Percentiles rank a stretch among this genome's conserved stretches.
Conservation (phyloP, 2,113 vertebrate genomes). For the Herpetotheres cachinnans region DNA sequence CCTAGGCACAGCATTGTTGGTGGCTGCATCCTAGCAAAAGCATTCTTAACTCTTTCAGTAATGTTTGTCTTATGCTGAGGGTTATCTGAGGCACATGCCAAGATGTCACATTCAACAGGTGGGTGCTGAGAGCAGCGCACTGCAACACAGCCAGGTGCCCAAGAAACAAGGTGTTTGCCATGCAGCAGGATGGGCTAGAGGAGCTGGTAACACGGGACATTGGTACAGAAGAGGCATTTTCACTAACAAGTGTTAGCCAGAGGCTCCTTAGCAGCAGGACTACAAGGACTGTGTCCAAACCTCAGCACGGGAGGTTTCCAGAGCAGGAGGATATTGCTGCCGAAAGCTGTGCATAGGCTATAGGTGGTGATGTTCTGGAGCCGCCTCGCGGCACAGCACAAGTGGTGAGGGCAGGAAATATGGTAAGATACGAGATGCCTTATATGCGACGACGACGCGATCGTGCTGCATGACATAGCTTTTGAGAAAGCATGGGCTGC, state of each 20-base stretch:
- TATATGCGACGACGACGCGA: rapidly evolving
- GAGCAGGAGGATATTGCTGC: neutral
- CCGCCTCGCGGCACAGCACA: neutral
- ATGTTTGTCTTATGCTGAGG: neutral
- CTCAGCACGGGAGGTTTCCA: neutral
- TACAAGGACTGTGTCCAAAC: neutral
- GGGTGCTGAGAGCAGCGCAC: neutral
- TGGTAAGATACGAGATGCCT: neutral
- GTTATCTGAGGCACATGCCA: neutral
- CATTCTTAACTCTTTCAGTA: neutral
- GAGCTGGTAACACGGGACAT: neutral
- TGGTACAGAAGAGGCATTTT: neutral
- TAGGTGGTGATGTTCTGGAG: neutral
- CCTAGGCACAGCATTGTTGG: neutral
- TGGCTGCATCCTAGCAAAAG: neutral
- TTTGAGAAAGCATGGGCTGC: neutral
- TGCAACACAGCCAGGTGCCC: too few relatives aligned
- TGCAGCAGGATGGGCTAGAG: neutral
- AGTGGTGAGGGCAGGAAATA: neutral
- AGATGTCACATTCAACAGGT: neutral
- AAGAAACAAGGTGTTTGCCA: neutral
- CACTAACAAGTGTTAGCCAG: neutral
- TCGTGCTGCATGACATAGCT: neutral
- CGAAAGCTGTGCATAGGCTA: neutral
- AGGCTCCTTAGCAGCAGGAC: neutral